Evolutionary conservation across 2,113 vertebrate species (phyloP).

Genomic region (Bufo gargarizans): DNA sequence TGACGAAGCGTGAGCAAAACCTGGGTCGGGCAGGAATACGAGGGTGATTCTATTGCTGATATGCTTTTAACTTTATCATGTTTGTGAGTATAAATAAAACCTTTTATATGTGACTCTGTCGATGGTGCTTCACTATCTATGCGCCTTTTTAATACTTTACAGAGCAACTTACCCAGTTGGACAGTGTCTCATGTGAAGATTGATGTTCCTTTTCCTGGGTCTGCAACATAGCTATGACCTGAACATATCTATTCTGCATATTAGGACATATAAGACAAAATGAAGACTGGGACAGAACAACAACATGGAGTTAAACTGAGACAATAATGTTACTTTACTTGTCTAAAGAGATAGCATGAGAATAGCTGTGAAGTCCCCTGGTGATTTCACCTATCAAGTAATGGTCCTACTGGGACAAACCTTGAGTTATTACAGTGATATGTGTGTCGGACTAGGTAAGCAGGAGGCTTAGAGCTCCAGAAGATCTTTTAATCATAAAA

Average conservation of each 20-base stretch:
- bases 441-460: background rate
- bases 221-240: no score
- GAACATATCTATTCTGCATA: background rate
- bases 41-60: no score
- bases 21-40: no score
- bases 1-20: no score
- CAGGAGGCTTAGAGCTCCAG: background rate
- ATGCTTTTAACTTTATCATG: no score
- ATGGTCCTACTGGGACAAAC: background rate
- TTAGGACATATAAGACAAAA: background rate
- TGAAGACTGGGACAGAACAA: background rate
- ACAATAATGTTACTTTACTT: background rate
- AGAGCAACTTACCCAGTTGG: no score
- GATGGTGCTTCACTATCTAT: no score
- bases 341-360: background rate
- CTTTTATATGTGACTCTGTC: no score
- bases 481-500: conserved; percentile 46
- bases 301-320: background rate
- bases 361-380: background rate
- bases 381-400: background rate
- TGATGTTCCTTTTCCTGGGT: no score
- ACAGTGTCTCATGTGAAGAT: no score
- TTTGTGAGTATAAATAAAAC: no score
- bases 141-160: no score
- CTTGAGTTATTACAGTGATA: background rate